Evolutionary conservation across 1,140 invertebrate genomes (phyloP).

Genomic region (Rhyzopertha dominica): DNA sequence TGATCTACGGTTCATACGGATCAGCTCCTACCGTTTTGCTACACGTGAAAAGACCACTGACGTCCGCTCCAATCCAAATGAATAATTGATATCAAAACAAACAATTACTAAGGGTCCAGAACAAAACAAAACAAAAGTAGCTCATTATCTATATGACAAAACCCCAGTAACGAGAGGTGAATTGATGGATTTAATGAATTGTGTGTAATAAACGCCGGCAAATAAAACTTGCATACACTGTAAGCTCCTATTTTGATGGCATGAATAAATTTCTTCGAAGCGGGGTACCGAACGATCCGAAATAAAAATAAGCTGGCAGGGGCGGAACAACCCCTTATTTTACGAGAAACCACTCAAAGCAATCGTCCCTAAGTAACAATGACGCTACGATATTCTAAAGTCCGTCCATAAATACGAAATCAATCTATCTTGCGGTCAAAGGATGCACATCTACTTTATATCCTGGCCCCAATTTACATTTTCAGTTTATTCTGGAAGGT

Average conservation of each 20-base stretch:
- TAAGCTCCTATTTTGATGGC: too few relatives aligned
- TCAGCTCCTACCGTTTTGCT: too few relatives aligned
- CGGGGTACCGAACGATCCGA: neutral
- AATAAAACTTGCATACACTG: too few relatives aligned
- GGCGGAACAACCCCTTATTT: neutral
- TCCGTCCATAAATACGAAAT: conserved; percentile 20
- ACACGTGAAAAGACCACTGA: too few relatives aligned
- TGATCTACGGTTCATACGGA: conserved; percentile 20
- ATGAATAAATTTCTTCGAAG: conserved; percentile 4
- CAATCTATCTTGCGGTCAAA: conserved; percentile 16
- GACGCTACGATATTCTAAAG: conserved; percentile 16
- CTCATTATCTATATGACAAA: too few relatives aligned
- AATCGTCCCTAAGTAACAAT: conserved; percentile 1
- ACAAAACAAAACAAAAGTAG: too few relatives aligned
- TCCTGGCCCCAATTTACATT: conserved; percentile 17
- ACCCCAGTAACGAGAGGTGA: too few relatives aligned
- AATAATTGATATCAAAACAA: too few relatives aligned
- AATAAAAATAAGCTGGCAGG: conserved; percentile 1
- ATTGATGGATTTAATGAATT: too few relatives aligned
- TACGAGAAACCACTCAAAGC: neutral
- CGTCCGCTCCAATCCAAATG: too few relatives aligned
- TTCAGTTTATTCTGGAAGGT: conserved; percentile 20
- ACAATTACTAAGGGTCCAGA: too few relatives aligned
- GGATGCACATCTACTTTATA: neutral
- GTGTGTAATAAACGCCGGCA: too few relatives aligned